Evolutionary conservation across 1,140 invertebrate genomes (phyloP), one percentile per base, ranked within the genome.

Genomic region (Araneus ventricosus): DNA sequence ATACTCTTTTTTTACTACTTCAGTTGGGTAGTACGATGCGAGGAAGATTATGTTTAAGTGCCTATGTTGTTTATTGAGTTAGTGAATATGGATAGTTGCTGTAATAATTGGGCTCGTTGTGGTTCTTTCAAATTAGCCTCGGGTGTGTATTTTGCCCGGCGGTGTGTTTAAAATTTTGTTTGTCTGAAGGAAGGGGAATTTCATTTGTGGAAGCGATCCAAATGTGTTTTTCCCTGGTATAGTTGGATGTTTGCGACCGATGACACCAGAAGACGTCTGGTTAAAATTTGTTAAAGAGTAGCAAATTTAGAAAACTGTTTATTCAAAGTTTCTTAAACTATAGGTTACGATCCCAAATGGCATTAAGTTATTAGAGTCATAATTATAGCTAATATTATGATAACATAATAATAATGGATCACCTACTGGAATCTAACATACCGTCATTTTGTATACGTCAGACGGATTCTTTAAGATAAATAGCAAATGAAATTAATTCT

Each of bases 1-100:
- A n/a, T n/a, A 7, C 3, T 37, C 37, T 75, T 90, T 90, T 80
- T 82, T 41, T 30, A 20, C 24, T 22, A 30, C n/a, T 20, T 34
- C 61, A 10, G 17, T 67, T 70, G 24, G 52, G n/a, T 34, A 80
- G 67, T 30, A 75, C 63, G 41, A 24, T 90, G 67, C 30, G 24
- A 52, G 37, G 75, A 61, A 80, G 88, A 79, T 90, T 90, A 90
- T 84, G 57, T 61, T 88, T 63, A 84, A 91, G 57, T 84, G 79
- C 30, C 34, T 67, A 22, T 52, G 89, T 82, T 91, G 80, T 91
- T 91, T 91, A 91, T 91, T 91, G 63, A 84, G 52, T 59, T 41
- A 52, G 45, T n/a, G 52, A 39, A 39, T 63, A 30, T 87, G 45
- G 39, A 88, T 37, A 59, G 88, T 90, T 84, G 57, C 57, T 7